Percentiles rank a stretch among this genome's conserved stretches.
These are phyloP conservation scores for Drosophila carrolli DNA, from an alignment of 1,140 invertebrate species.

Conservation along the genomic window DNA sequence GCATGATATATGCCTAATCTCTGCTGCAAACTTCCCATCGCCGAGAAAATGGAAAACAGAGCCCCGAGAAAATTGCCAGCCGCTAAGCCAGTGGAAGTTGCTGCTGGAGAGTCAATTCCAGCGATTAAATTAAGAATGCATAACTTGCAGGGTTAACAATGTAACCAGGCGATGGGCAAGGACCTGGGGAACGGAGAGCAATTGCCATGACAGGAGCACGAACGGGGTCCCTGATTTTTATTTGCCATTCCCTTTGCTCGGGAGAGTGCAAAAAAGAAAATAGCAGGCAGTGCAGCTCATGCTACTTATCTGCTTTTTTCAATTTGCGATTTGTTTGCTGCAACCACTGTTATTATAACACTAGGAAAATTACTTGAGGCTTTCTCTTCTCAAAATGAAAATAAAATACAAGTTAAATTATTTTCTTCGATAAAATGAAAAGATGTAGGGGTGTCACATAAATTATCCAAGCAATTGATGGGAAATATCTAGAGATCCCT, in stretches of 20 bases:
- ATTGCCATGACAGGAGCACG: slow-evolving; percentile 49
- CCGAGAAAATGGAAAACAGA: slow-evolving; percentile 18
- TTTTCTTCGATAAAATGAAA: too few relatives aligned
- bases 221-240: slow-evolving; percentile 61
- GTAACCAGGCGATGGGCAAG: slow-evolving; percentile 24
- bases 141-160: slow-evolving; percentile 80
- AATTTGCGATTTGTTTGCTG: slow-evolving; percentile 69
- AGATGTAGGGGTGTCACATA: too few relatives aligned
- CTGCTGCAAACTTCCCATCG: slow-evolving; percentile 65
- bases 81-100: slow-evolving; percentile 55
- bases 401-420: too few relatives aligned
- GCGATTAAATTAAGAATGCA: slow-evolving; percentile 83
- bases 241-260: slow-evolving; percentile 67
- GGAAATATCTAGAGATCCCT: too few relatives aligned
- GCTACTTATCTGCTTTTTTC: slow-evolving; percentile 62
- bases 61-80: slow-evolving; percentile 6
- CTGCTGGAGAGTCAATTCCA: slow-evolving; percentile 76
- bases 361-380: not conserved
- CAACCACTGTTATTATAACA: slow-evolving; percentile 21
- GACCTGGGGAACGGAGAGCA: slow-evolving; percentile 2
- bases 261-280: slow-evolving; percentile 3
- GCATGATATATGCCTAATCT: slow-evolving; percentile 82
- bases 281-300: slow-evolving; percentile 4
- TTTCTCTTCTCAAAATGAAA: too few relatives aligned
- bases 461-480: too few relatives aligned